Conservation (phyloP, 2,888 invertebrate genomes). For the Trichogramma dendrolimi region DNA sequence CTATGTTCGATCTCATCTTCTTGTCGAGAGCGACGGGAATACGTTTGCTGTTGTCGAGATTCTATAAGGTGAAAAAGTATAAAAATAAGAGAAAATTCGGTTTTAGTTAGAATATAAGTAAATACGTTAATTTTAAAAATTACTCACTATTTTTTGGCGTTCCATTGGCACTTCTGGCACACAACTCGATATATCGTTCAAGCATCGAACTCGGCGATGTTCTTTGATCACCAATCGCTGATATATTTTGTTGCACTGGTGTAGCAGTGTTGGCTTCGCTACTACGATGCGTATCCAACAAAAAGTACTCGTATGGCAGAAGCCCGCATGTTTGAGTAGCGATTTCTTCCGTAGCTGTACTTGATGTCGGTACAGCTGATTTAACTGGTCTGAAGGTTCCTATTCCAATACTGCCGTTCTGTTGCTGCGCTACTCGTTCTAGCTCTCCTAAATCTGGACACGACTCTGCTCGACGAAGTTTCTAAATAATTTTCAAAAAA, state of each 20-base stretch:
- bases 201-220: constrained; percentile 60
- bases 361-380: background rate
- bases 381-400: constrained; percentile 18
- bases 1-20: no score
- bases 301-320: constrained; percentile 72
- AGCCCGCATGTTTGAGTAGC: constrained; percentile 68
- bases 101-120: no score
- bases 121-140: no score
- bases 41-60: no score
- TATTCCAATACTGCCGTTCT: constrained; percentile 21
- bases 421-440: constrained; percentile 28
- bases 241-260: constrained; percentile 21
- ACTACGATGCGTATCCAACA: constrained; percentile 58
- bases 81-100: no score
- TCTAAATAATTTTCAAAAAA: background rate
- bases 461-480: constrained; percentile 57
- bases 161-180: constrained; percentile 39
- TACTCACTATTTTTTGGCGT: constrained; percentile 34
- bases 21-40: no score
- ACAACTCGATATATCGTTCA: constrained; percentile 58
- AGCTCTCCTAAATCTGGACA: constrained; percentile 61
- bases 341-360: constrained; percentile 34
- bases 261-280: constrained; percentile 34
- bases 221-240: constrained; percentile 29
- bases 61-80: no score